phyloP scores from a whole-genome alignment of 2,113 vertebrate genomes.

The Pachycephala philippinensis region DNA sequence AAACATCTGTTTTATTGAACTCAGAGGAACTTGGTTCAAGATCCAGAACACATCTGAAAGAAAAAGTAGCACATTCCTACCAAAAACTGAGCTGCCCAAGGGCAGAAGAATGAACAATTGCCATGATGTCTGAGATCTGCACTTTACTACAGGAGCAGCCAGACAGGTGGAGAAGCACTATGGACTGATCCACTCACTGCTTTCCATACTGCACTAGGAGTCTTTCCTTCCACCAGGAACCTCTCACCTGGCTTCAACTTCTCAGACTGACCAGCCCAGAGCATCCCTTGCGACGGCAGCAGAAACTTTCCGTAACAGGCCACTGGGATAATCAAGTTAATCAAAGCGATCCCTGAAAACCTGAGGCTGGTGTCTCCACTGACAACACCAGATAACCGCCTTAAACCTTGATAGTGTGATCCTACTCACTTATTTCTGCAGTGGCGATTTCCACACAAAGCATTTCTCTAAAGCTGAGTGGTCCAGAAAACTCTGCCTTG shows the following conservation, averaged over 20 bases:
- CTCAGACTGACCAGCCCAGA: neutral
- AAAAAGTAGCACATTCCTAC: neutral
- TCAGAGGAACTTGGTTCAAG: neutral
- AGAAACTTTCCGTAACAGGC: neutral
- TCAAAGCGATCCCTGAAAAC: neutral
- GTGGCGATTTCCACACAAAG: neutral
- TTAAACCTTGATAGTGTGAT: neutral
- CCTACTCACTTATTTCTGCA: neutral
- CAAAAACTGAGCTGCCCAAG: neutral
- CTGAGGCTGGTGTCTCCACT: neutral
- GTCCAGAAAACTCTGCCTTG: neutral
- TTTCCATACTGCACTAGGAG: neutral
- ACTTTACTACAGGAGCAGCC: neutral
- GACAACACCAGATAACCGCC: neutral
- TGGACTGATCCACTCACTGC: neutral
- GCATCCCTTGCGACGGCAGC: rapidly evolving
- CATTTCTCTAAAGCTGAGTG: neutral
- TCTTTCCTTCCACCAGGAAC: neutral
- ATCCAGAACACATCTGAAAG: neutral
- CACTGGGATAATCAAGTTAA: neutral
- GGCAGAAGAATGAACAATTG: neutral
- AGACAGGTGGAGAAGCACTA: neutral
- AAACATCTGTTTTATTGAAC: neutral
- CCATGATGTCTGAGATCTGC: neutral
- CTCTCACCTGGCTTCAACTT: neutral